Conservation (phyloP, 2,888 invertebrate genomes). For the Chloroclystis v-ata region DNA sequence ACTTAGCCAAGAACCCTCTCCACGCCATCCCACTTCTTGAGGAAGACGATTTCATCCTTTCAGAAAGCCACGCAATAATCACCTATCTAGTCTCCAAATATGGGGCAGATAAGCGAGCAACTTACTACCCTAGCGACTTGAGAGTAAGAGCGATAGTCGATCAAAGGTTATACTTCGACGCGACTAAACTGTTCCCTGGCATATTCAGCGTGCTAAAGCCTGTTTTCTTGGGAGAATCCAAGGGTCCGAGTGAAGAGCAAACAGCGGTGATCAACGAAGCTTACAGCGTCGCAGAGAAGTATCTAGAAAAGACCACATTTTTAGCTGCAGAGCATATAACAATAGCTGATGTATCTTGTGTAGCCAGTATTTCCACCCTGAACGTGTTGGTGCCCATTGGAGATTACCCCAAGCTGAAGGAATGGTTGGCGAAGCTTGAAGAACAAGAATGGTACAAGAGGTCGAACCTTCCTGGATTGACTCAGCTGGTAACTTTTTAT, state of each 20-base stretch:
- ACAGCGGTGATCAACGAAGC: slow-evolving; percentile 31
- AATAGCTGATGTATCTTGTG: slow-evolving; percentile 43
- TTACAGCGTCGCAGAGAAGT: slow-evolving; percentile 42
- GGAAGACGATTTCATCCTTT: slow-evolving; percentile 43
- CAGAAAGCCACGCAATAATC: slow-evolving; percentile 48
- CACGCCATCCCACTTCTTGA: slow-evolving; percentile 44
- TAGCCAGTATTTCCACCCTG: slow-evolving; percentile 37
- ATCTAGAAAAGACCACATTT: slow-evolving; percentile 36
- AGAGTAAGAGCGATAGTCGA: slow-evolving; percentile 38
- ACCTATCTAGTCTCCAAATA: slow-evolving; percentile 48
- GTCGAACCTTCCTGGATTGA: slow-evolving; percentile 38
- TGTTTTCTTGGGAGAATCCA: slow-evolving; percentile 22
- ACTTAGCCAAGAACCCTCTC: slow-evolving; percentile 41
- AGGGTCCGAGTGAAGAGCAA: slow-evolving; percentile 28
- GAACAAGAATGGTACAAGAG: slow-evolving; percentile 39
- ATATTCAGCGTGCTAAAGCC: slow-evolving; percentile 17
- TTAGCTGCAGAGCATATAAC: slow-evolving; percentile 40
- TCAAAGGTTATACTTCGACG: slow-evolving; percentile 41
- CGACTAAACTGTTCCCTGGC: slow-evolving; percentile 33
- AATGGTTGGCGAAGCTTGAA: slow-evolving; percentile 36
- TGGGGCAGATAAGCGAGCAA: slow-evolving; percentile 38
- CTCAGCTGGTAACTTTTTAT: slow-evolving; percentile 9
- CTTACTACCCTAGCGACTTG: slow-evolving; percentile 41
- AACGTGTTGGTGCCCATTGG: slow-evolving; percentile 34
- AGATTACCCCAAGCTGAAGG: slow-evolving; percentile 31